Conservation (phyloP, 2,797 vertebrate genomes). For the Falco berigora region DNA sequence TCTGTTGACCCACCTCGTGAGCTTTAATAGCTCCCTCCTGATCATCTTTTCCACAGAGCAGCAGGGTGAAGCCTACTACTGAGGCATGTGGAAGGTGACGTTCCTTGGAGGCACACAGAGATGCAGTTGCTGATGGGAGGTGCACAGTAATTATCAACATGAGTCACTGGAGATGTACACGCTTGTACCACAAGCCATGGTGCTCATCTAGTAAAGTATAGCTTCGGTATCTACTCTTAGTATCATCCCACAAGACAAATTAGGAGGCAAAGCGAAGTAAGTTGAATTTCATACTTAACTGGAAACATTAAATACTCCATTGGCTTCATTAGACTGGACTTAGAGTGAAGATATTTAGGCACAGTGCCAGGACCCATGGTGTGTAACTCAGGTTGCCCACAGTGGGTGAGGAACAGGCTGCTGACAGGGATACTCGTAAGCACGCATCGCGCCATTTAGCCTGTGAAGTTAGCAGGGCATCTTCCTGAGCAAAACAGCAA, state of each 20-base stretch:
- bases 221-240: neutral
- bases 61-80: neutral
- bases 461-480: neutral
- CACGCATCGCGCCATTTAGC: too few relatives aligned
- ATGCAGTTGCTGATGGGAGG: neutral
- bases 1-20: neutral
- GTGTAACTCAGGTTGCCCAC: neutral
- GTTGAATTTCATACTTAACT: neutral
- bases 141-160: neutral
- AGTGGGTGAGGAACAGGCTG: neutral
- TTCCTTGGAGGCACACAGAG: neutral
- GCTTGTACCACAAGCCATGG: neutral
- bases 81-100: neutral
- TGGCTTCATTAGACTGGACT: neutral
- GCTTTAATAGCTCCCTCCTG: neutral
- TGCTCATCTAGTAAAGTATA: neutral
- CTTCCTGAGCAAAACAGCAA: neutral
- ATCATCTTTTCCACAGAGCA: neutral
- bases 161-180: neutral
- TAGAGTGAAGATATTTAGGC: neutral
- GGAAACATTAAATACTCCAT: neutral
- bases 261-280: neutral
- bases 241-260: neutral
- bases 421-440: accelerated
- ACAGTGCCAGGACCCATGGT: neutral